Base-by-base conservation (phyloP, 2,888 invertebrate genomes). In the Tinea trinotella region DNA sequence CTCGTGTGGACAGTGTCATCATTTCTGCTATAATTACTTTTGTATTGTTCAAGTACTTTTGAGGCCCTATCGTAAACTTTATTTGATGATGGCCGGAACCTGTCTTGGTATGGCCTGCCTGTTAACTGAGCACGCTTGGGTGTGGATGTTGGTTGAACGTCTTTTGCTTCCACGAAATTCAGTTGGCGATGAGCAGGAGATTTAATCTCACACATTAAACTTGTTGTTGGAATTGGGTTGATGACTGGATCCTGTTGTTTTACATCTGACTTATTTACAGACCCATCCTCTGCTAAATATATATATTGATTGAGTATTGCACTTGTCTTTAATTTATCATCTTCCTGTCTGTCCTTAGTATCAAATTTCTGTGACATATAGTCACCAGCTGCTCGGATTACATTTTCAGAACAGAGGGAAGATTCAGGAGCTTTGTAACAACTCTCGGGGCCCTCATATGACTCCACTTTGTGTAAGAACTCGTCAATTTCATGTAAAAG, bases 401-500 rank as follows among this genome's bases (percentile, higher is more conserved):
- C 72, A 68, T 78, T 76, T 56, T 80, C 78, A 20, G 80, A 59
- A 55, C 66, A 71, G 1, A 70, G 50, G 12, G 59, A 54, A 12
- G 58, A 17, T 13, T 71, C 65, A 52, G 62, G 61, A 20, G 66
- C 65, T 18, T 72, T 76, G 48, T 62, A 70, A 58, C 74, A 75
- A 7, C 65, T 61, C 1, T 81, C 79, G 0, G 85, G 82, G 54
- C 69, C 73, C 57, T 85, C 82, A 56, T 83, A 85, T 2, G 71
- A 67, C 52, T 87, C 84, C 1, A 85, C 81, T 71, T 77, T 84
- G 24, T 72, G 81, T 9, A 86, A 62, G 59, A 85, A 87, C 55
- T 84, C 81, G 58, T 87, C 87, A 57, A 87, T 87, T 75, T 87
- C 87, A 61, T 77, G 70, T 0, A 87, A 64, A 34, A 87, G 68